Percentiles rank a stretch among this genome's conserved stretches.
These are phyloP conservation scores for Drepana arcuata DNA, from an alignment of 1,140 invertebrate genomes.

Conservation along the genomic window DNA sequence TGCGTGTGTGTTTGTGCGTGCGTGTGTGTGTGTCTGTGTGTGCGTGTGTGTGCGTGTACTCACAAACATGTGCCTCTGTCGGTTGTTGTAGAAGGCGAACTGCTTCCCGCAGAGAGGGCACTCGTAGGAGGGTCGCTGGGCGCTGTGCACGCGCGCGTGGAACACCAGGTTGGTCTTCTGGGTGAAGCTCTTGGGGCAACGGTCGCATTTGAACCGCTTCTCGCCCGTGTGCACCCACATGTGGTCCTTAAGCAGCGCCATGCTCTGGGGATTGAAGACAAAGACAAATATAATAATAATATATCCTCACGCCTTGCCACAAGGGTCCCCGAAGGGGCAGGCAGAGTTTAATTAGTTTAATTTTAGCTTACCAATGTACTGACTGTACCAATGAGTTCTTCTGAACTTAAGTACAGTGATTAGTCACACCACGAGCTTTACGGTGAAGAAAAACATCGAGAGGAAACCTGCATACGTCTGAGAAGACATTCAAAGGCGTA, in stretches of 20 bases:
- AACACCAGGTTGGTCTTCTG: conserved; percentile 55
- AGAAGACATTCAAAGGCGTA: too few relatives aligned
- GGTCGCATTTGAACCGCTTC: conserved; percentile 50
- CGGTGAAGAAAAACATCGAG: too few relatives aligned
- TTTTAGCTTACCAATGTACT: too few relatives aligned
- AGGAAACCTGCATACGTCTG: too few relatives aligned
- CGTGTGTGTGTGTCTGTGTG: background rate
- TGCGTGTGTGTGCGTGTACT: conserved; percentile 17
- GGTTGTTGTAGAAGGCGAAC: conserved; percentile 52
- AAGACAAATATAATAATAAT: too few relatives aligned
- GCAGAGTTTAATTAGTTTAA: too few relatives aligned
- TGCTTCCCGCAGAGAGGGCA: conserved; percentile 52
- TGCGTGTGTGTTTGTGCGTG: background rate
- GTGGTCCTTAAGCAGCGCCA: conserved; percentile 55
- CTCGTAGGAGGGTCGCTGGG: conserved; percentile 33
- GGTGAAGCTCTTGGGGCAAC: conserved; percentile 50
- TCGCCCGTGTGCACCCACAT: conserved; percentile 59
- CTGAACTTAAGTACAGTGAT: too few relatives aligned
- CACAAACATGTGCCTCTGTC: conserved; percentile 53
- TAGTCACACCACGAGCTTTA: too few relatives aligned
- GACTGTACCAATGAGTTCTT: too few relatives aligned
- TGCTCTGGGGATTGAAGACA: too few relatives aligned
- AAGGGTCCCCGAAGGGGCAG: too few relatives aligned
- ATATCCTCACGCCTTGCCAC: too few relatives aligned
- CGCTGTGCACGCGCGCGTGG: conserved; percentile 48